Base-by-base conservation (phyloP, 2,797 vertebrate genomes). In the Dendrocincla tyrannina region DNA sequence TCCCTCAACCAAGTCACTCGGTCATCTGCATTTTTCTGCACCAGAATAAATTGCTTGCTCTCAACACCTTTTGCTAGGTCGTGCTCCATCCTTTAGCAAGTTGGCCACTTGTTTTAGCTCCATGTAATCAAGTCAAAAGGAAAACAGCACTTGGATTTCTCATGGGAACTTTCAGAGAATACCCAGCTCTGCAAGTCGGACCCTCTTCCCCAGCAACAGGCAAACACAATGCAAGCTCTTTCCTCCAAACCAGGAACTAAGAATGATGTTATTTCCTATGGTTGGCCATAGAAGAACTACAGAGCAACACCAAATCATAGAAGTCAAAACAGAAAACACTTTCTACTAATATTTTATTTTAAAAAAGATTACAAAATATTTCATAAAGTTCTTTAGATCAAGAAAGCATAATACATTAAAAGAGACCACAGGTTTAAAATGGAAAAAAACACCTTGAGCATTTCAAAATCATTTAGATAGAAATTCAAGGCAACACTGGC, bases 291-390 rank as follows among this genome's bases (percentile, higher is more conserved):
- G 59, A 15, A 89, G 18, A 94, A 60, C 32, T 53, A 47, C 35
- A 39, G 2, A 50, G 70, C 7, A 2, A 78, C 69, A 93, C 47
- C 64, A 77, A 90, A 85, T 72, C 50, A 72, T 0, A 81, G 79
- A 27, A 82, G 55, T 41, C 58, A 70, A 89, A 92, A 42, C 3
- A 7, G 82, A 52, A 93, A 88, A 75, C 33, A 11, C 5, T 53
- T 7, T 49, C 89, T 92, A 86, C 30, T 75, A 88, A 69, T 58
- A 15, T 41, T 97, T 97, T 97, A 97, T 96, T 96, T 93, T 0
- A 11, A 92, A 94, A 89, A 79, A 18, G 0, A 84, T 93, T 95
- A 88, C 74, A 96, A 93, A 95, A 79, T 77, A 85, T 67, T 94
- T 84, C 86, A 69, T 24, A 44, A 92, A 89, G 62, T 66, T 75